Conservation (phyloP, 2,888 invertebrate species). For the Bimastos eiseni region DNA sequence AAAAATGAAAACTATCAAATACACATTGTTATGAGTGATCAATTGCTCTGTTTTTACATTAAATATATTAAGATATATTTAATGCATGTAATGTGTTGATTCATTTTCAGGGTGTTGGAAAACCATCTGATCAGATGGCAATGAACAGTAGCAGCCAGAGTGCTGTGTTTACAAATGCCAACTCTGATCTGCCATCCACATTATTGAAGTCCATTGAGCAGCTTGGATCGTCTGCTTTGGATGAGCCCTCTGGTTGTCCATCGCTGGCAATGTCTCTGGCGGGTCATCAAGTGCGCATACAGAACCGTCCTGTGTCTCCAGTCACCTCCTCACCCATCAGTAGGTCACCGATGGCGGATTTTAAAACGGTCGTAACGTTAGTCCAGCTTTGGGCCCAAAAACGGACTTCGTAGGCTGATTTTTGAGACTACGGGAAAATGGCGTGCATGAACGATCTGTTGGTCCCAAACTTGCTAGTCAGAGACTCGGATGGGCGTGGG, state of each 20-base stretch:
- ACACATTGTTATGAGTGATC: no score
- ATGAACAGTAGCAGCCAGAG: not conserved
- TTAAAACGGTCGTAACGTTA: no score
- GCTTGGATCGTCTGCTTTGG: not conserved
- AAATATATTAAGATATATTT: not conserved
- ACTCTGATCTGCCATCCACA: not conserved
- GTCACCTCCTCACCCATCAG: slow-evolving; percentile 5
- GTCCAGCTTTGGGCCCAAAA: no score
- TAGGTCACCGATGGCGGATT: no score
- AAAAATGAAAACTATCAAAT: no score
- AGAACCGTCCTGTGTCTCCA: not conserved
- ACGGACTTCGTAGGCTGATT: no score
- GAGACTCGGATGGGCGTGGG: no score
- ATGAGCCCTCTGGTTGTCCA: not conserved
- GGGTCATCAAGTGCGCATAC: not conserved
- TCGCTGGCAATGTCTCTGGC: not conserved
- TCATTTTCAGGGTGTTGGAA: not conserved
- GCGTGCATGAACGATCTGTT: no score
- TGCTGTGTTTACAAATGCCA: not conserved
- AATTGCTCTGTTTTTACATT: no score
- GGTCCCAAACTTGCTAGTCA: no score
- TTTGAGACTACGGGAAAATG: no score
- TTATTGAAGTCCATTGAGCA: slow-evolving; percentile 13
- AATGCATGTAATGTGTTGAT: not conserved
- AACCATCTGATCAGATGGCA: not conserved